phyloP scores from a whole-genome alignment of 2,888 invertebrate genomes.

The Odontocolon sp. region DNA sequence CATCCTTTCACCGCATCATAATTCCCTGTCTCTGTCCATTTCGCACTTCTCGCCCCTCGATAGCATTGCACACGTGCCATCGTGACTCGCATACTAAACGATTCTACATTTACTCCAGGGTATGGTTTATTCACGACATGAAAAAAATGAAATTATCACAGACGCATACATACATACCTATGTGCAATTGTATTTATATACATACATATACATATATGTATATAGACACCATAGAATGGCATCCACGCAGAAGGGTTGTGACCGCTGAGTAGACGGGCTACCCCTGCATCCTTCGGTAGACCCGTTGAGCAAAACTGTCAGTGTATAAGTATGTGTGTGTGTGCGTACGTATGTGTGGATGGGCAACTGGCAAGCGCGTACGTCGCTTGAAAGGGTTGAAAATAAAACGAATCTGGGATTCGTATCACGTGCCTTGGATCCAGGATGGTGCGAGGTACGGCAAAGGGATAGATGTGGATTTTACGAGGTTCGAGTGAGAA shows the following conservation, averaged over 20 bases:
- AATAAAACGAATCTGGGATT: conserved; percentile 75
- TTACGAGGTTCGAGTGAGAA: conserved; percentile 62
- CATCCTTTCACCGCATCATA: conserved; percentile 1
- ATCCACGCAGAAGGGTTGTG: conserved; percentile 35
- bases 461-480: conserved; percentile 66
- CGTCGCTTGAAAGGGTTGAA: conserved; percentile 71
- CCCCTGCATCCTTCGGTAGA: not conserved
- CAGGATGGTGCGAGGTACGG: conserved; percentile 61
- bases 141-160: conserved; percentile 70
- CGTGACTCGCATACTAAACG: conserved; percentile 60
- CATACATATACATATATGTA: conserved; percentile 3
- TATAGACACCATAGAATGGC: too few species aligned
- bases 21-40: not conserved
- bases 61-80: conserved; percentile 54
- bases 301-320: not conserved
- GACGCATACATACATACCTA: conserved; percentile 32
- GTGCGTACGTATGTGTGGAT: not conserved
- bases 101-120: conserved; percentile 55
- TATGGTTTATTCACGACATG: conserved; percentile 70
- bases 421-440: conserved; percentile 71
- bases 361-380: conserved; percentile 24
- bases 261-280: conserved; percentile 46
- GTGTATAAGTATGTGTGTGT: conserved; percentile 4
- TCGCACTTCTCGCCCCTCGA: conserved; percentile 4
- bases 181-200: conserved; percentile 20